Percentiles rank a stretch among this genome's conserved stretches.
Evolutionary conservation across 2,113 vertebrate species (phyloP).

Genomic region (Microcebus tavaratra): DNA sequence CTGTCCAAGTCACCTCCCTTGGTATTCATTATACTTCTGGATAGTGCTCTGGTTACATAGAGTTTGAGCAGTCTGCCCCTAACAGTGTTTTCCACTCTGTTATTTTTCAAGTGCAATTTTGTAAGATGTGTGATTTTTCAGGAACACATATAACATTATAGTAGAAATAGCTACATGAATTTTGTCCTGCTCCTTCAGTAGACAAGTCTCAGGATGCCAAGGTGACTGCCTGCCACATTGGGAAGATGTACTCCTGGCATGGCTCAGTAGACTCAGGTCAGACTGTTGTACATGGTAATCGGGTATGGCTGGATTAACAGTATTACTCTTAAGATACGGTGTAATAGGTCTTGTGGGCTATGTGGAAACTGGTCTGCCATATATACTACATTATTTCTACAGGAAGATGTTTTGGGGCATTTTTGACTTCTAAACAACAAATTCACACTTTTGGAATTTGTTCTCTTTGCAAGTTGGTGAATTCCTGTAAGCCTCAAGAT

Average conservation of each 20-base stretch:
- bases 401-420: neutral
- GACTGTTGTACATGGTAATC: neutral
- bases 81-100: neutral
- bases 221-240: neutral
- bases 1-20: neutral
- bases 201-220: neutral
- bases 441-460: neutral
- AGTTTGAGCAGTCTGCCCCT: neutral
- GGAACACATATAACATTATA: neutral
- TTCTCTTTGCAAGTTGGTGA: neutral
- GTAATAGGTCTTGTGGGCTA: neutral
- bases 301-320: neutral
- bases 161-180: neutral
- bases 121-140: neutral
- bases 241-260: neutral
- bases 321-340: neutral
- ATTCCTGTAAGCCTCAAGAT: neutral
- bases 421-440: neutral
- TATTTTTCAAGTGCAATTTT: constrained; percentile 28
- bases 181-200: neutral
- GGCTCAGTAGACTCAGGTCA: neutral
- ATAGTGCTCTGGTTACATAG: constrained; percentile 30
- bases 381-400: neutral
- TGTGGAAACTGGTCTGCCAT: neutral
- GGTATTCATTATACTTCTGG: neutral